Percentiles rank a stretch among this genome's conserved stretches.
These are phyloP conservation scores for Bilobella aurantiaca DNA, from an alignment of 1,140 invertebrate species.

Conservation along the genomic window DNA sequence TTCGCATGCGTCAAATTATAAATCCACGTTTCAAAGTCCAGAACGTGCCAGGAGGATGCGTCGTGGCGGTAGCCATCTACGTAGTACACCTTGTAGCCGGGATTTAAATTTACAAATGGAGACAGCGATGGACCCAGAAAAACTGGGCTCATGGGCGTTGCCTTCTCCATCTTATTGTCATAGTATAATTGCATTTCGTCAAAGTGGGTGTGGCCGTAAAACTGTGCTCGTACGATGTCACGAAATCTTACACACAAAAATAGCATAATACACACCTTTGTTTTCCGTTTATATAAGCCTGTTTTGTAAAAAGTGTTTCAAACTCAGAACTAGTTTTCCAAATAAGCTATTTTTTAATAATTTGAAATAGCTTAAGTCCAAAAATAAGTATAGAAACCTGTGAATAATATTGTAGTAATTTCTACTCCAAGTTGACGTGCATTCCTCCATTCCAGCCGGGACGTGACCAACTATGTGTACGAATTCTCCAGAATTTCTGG, in stretches of 20 bases:
- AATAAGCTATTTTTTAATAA: too few species aligned
- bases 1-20: conserved; percentile 48
- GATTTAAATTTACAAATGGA: conserved; percentile 47
- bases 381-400: conserved; percentile 8
- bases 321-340: too few species aligned
- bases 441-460: conserved; percentile 30
- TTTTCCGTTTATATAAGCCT: too few species aligned
- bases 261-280: neutral
- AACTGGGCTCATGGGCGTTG: conserved; percentile 25
- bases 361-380: neutral
- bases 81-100: conserved; percentile 53
- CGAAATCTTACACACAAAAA: conserved; percentile 7
- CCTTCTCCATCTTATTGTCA: conserved; percentile 23
- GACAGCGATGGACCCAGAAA: conserved; percentile 49
- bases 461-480: conserved; percentile 33
- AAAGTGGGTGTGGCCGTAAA: conserved; percentile 43
- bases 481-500: conserved; percentile 17
- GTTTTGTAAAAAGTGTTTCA: too few species aligned
- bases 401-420: conserved; percentile 42
- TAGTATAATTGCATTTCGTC: conserved; percentile 42
- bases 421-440: conserved; percentile 43
- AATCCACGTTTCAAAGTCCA: conserved; percentile 51
- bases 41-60: conserved; percentile 35
- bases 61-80: conserved; percentile 44
- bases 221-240: conserved; percentile 22